Evolutionary conservation across 2,888 invertebrate species (phyloP).

Genomic region (Rhingia campestris): DNA sequence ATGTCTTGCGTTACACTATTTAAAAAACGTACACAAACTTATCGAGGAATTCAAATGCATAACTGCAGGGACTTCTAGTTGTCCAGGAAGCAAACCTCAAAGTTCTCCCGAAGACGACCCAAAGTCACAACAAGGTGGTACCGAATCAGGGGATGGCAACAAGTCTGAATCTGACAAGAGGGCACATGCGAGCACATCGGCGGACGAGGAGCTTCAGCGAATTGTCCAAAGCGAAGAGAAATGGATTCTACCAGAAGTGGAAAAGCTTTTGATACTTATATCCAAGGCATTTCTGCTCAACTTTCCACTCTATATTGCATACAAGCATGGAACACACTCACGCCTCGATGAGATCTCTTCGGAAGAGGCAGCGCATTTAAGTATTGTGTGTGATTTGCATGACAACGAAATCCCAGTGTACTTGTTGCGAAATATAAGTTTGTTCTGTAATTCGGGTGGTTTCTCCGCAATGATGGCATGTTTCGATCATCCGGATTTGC

Average conservation of each 20-base stretch:
- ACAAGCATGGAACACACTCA: constrained; percentile 91
- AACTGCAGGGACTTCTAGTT: constrained; percentile 75
- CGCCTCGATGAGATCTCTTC: constrained; percentile 92
- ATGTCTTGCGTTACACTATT: constrained; percentile 91
- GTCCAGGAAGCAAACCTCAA: constrained; percentile 45
- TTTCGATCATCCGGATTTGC: constrained; percentile 91
- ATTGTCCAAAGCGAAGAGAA: constrained; percentile 80
- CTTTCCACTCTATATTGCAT: constrained; percentile 94
- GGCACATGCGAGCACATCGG: constrained; percentile 27
- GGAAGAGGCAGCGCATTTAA: constrained; percentile 87
- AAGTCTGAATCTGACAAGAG: constrained; percentile 55
- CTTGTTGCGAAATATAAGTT: constrained; percentile 94
- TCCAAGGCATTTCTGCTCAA: constrained; percentile 95
- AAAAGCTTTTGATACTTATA: constrained; percentile 93
- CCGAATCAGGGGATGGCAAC: constrained; percentile 33
- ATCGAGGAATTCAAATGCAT: constrained; percentile 83
- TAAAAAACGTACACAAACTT: constrained; percentile 88
- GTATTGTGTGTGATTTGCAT: constrained; percentile 91
- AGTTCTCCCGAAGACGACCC: constrained; percentile 76
- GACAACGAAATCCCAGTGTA: constrained; percentile 96
- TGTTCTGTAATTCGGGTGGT: constrained; percentile 96
- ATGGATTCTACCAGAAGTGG: constrained; percentile 93
- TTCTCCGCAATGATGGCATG: constrained; percentile 93
- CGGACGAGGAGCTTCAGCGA: constrained; percentile 42
- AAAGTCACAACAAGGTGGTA: constrained; percentile 41